Evolutionary conservation across 2,113 vertebrate species (phyloP).

Genomic region (Nibea coibor): DNA sequence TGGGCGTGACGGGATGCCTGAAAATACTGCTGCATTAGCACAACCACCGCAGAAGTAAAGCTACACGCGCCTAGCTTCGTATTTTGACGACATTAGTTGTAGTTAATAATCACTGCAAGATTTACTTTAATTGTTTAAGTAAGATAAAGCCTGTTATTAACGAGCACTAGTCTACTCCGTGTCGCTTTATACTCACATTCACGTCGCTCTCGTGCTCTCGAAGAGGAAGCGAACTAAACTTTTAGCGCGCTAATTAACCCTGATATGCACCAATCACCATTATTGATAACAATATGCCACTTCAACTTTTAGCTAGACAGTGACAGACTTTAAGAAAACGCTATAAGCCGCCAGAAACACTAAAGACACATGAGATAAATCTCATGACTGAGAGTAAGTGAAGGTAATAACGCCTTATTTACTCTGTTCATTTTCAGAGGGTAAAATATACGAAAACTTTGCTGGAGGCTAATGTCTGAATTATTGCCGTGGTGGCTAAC

Average conservation of each 20-base stretch:
- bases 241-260: background rate
- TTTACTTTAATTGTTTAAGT: background rate
- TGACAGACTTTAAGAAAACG: background rate
- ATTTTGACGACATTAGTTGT: background rate
- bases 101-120: background rate
- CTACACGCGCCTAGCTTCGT: background rate
- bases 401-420: conserved; percentile 6
- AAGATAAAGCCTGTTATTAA: background rate
- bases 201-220: too few species aligned
- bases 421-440: background rate
- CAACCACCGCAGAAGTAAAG: background rate
- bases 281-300: too few species aligned
- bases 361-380: background rate
- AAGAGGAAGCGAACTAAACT: background rate
- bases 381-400: rapidly evolving
- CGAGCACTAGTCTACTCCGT: background rate
- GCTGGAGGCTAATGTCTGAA: background rate
- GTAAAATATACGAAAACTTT: rapidly evolving
- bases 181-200: background rate
- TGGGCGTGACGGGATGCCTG: background rate
- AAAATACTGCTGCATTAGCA: background rate
- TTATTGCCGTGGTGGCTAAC: conserved; percentile 41
- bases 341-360: too few species aligned
- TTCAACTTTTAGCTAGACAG: conserved; percentile 5
- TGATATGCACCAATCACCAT: background rate